A percentile compares a stretch with the other conserved stretches of the same genome.
Conservation (phyloP, 2,797 vertebrate genomes). For the Natrix natrix region DNA sequence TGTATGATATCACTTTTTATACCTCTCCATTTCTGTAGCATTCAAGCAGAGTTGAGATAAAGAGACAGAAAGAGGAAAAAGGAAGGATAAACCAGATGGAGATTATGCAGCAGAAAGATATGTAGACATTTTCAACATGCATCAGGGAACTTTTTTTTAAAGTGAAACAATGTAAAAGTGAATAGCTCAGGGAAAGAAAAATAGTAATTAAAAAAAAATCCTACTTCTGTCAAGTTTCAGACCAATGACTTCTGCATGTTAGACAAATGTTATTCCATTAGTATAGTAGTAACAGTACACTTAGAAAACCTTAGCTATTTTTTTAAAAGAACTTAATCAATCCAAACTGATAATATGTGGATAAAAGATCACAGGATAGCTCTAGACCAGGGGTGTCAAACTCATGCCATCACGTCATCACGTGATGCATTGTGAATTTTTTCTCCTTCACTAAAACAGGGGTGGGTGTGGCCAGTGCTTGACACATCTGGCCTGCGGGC, state of each 20-base stretch:
- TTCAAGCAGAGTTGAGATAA: background rate
- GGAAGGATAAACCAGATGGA: background rate
- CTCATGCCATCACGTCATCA: background rate
- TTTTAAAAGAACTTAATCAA: background rate
- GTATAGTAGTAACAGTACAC: background rate
- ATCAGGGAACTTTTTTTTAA: background rate
- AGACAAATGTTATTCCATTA: background rate
- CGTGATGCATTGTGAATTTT: background rate
- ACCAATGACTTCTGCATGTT: background rate
- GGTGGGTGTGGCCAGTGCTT: background rate
- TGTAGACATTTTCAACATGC: background rate
- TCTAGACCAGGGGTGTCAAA: background rate
- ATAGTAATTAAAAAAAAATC: background rate
- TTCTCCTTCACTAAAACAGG: no score
- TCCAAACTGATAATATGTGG: background rate
- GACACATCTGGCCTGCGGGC: rapidly evolving
- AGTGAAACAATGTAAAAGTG: background rate
- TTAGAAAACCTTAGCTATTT: background rate
- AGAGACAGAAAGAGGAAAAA: background rate
- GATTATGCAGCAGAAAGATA: background rate
- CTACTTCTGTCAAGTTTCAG: background rate
- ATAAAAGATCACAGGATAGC: background rate
- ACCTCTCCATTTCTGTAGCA: background rate
- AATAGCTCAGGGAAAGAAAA: background rate
- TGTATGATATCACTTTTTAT: background rate